phyloP scores from a whole-genome alignment of 2,888 invertebrate genomes.

The Leucania comma region DNA sequence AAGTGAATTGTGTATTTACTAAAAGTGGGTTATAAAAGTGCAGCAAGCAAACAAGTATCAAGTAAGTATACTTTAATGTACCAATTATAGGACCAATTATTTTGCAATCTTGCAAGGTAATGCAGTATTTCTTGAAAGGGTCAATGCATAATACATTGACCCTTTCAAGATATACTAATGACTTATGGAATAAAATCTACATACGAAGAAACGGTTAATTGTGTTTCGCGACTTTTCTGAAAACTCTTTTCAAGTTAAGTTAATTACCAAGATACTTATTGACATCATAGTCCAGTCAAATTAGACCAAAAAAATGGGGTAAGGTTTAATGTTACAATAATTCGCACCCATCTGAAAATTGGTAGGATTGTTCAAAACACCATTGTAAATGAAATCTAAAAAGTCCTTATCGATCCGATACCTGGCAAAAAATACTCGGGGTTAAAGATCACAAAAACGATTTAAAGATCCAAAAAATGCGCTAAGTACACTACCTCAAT shows the following conservation, averaged over 20 bases:
- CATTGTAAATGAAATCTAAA: too few relatives aligned
- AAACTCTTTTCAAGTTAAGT: neutral
- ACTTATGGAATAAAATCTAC: neutral
- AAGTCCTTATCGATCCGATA: too few relatives aligned
- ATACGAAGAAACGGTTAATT: neutral
- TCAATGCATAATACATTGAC: neutral
- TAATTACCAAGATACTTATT: neutral
- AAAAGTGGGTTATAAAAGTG: neutral
- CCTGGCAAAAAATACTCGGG: too few relatives aligned
- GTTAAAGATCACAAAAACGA: too few relatives aligned
- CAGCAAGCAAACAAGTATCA: neutral
- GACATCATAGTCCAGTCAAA: too few relatives aligned
- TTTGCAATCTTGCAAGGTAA: neutral
- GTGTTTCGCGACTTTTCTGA: neutral
- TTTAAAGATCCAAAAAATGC: too few relatives aligned
- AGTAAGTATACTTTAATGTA: neutral
- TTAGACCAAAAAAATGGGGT: too few relatives aligned
- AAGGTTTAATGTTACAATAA: too few relatives aligned
- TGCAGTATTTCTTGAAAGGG: too few relatives aligned
- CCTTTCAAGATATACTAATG: neutral
- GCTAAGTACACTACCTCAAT: too few relatives aligned
- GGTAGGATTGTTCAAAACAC: too few relatives aligned
- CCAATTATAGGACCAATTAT: neutral
- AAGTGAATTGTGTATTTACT: neutral
- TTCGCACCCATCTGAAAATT: too few relatives aligned